These are phyloP conservation scores for Botia kubotai DNA, from an alignment of 2,797 vertebrate genomes.

Conservation along the genomic window DNA sequence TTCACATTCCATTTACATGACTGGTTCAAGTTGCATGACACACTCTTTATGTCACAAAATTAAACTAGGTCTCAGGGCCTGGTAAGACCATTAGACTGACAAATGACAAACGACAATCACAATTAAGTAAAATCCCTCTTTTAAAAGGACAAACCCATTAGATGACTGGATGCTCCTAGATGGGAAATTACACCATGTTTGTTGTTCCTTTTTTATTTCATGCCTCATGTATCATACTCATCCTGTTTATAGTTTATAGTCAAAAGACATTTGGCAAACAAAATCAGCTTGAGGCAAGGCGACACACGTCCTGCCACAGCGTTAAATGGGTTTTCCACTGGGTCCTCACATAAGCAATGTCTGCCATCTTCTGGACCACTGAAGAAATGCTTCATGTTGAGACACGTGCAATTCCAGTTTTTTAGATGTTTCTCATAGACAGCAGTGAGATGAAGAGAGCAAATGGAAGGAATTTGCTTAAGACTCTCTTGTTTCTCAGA, in stretches of 20 bases:
- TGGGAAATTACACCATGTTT: slow-evolving; percentile 76
- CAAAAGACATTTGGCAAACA: slow-evolving; percentile 64
- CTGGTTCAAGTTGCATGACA: slow-evolving; percentile 15
- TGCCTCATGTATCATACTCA: slow-evolving; percentile 69
- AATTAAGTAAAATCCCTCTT: slow-evolving; percentile 69
- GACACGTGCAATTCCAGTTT: neutral
- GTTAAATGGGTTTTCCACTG: slow-evolving; percentile 49
- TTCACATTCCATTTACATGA: slow-evolving; percentile 37
- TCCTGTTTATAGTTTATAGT: slow-evolving; percentile 57
- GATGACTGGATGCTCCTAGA: slow-evolving; percentile 73
- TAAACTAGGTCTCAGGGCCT: slow-evolving; percentile 36
- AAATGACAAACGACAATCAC: slow-evolving; percentile 40
- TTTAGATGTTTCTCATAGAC: neutral
- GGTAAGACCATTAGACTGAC: slow-evolving; percentile 48
- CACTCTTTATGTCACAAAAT: slow-evolving; percentile 38
- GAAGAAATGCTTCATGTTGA: slow-evolving; percentile 50
- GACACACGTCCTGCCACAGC: slow-evolving; percentile 15
- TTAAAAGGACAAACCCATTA: slow-evolving; percentile 71
- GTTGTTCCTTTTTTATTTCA: slow-evolving; percentile 60
- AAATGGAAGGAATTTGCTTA: neutral
- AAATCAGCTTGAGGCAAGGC: slow-evolving; percentile 45
- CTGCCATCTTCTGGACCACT: slow-evolving; percentile 77
- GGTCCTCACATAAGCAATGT: slow-evolving; percentile 66
- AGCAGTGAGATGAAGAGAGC: neutral
- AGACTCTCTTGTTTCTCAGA: neutral